Evolutionary conservation across 2,113 vertebrate species (phyloP).

Genomic region (Callorhinus ursinus): DNA sequence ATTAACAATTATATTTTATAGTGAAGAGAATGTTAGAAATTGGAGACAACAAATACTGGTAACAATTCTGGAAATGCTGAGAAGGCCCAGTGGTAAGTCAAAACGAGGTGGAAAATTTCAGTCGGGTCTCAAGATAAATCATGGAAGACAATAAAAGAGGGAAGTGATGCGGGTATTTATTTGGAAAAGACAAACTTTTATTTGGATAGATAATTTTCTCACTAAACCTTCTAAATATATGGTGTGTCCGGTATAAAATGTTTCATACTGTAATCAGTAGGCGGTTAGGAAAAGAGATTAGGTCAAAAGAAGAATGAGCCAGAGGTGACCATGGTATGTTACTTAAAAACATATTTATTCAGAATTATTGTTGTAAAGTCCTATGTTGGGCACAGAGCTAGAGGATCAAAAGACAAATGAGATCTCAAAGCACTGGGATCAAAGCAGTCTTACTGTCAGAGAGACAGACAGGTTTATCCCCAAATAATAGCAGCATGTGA

Average conservation of each 20-base stretch:
- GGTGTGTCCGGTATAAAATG: neutral
- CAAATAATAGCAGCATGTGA: neutral
- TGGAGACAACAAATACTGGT: neutral
- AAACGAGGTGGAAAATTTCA: neutral
- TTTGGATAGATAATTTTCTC: conserved; percentile 28
- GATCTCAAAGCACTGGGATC: neutral
- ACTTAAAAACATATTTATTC: conserved; percentile 15
- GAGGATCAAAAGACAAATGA: conserved; percentile 20
- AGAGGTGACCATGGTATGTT: neutral
- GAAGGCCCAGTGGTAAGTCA: neutral
- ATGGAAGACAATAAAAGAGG: neutral
- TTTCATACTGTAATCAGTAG: neutral
- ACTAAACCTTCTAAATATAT: neutral
- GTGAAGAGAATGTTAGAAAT: neutral
- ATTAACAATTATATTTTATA: neutral
- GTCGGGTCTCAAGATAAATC: neutral
- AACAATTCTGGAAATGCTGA: neutral
- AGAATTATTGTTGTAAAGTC: neutral
- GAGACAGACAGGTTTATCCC: neutral
- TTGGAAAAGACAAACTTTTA: neutral
- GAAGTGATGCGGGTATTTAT: neutral
- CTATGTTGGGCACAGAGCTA: neutral
- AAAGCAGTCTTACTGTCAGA: neutral
- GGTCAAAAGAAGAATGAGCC: neutral
- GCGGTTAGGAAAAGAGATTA: neutral